phyloP scores from a whole-genome alignment of 2,113 vertebrate genomes.

The Emberiza fucata region DNA sequence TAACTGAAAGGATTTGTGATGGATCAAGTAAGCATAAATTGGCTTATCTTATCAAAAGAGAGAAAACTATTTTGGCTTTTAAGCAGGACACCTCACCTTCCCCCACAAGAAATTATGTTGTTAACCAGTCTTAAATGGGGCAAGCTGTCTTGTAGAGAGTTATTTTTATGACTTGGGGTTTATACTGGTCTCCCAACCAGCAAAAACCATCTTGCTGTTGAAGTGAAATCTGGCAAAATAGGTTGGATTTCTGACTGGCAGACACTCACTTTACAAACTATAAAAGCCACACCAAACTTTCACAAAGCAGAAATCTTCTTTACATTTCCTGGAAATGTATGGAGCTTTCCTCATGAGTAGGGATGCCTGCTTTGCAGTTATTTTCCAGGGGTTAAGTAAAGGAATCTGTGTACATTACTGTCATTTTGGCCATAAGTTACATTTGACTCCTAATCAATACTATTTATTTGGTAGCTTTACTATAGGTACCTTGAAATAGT shows the following conservation, averaged over 20 bases:
- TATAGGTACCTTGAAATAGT: neutral
- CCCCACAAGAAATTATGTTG: neutral
- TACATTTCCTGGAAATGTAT: neutral
- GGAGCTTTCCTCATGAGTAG: neutral
- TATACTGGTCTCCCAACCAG: neutral
- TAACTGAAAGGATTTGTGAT: neutral
- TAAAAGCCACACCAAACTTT: neutral
- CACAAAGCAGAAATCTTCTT: neutral
- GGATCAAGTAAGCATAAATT: neutral
- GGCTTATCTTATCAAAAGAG: neutral
- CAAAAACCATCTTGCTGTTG: neutral
- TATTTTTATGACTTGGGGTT: neutral
- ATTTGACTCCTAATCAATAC: neutral
- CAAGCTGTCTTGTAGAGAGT: neutral
- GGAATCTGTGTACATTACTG: neutral
- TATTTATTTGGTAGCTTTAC: neutral
- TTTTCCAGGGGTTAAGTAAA: neutral
- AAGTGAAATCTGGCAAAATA: neutral
- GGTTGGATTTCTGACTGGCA: neutral
- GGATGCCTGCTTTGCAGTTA: neutral
- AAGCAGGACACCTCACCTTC: neutral
- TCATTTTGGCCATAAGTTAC: neutral
- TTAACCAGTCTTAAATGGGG: neutral
- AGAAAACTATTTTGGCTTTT: neutral
- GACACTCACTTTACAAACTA: neutral